Conservation (phyloP, 2,888 invertebrate species). For the Stomorhina lunata region DNA sequence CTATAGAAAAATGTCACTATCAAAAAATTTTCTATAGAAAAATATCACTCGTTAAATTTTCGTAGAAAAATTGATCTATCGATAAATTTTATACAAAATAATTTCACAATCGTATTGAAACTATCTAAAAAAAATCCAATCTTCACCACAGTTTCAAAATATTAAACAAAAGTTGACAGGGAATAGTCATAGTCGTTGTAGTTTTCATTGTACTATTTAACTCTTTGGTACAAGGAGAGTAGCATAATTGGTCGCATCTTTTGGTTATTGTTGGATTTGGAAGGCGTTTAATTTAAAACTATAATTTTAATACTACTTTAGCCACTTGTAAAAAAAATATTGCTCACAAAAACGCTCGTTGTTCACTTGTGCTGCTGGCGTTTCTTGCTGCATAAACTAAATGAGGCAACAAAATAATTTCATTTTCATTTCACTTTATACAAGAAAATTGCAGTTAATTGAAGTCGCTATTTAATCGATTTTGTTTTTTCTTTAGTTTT, state of each 20-base stretch:
- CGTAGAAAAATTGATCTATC: no score
- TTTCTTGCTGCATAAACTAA: constrained; percentile 32
- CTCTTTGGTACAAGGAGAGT: constrained; percentile 18
- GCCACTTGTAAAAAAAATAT: constrained; percentile 41
- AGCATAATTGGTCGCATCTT: constrained; percentile 55
- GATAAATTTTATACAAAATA: no score
- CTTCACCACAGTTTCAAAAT: constrained; percentile 27
- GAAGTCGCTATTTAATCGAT: constrained; percentile 65
- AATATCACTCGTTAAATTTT: no score
- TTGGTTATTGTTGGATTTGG: constrained; percentile 49
- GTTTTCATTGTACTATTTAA: neutral
- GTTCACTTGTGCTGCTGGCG: constrained; percentile 14
- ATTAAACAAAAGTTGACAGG: constrained; percentile 5
- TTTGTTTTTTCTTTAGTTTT: constrained; percentile 12
- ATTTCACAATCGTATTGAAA: no score
- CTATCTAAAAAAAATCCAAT: neutral
- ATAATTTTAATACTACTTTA: constrained; percentile 63
- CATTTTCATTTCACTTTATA: constrained; percentile 71
- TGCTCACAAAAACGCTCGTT: constrained; percentile 6
- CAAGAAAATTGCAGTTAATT: constrained; percentile 67
- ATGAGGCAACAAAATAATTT: constrained; percentile 60
- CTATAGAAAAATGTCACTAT: no score
- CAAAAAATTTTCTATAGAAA: no score
- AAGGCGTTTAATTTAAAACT: constrained; percentile 64
- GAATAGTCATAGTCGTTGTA: neutral